Evolutionary conservation across 2,888 invertebrate genomes (phyloP).

Genomic region (Troilus luridus): DNA sequence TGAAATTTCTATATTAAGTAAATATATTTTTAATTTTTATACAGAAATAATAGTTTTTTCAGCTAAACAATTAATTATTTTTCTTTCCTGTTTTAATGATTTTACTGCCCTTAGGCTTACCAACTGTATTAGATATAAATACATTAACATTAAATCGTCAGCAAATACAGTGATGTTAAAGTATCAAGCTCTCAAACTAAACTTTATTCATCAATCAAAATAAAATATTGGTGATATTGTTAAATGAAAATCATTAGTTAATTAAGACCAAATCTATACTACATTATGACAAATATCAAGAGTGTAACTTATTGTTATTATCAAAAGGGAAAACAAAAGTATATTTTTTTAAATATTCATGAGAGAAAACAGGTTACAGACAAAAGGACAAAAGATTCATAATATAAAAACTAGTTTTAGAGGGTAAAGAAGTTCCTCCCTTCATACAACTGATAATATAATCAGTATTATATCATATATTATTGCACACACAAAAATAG

Average conservation of each 20-base stretch:
- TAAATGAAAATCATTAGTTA: not conserved
- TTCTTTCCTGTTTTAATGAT: not conserved
- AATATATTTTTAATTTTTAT: not conserved
- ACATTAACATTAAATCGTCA: not conserved
- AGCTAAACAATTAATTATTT: not conserved
- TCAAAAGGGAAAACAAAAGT: not conserved
- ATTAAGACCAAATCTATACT: not conserved
- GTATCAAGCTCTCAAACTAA: not conserved
- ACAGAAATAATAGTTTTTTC: not conserved
- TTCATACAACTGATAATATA: not conserved
- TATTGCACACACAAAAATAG: not conserved
- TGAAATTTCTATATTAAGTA: not conserved
- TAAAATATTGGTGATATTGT: not conserved
- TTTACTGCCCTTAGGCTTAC: not conserved
- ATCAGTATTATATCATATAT: not conserved
- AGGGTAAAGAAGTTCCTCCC: not conserved
- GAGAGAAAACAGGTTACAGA: constrained; percentile 46
- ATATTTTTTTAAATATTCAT: not conserved
- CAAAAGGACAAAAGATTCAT: constrained; percentile 1
- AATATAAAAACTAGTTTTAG: constrained; percentile 1
- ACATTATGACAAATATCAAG: not conserved
- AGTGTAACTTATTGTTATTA: not conserved
- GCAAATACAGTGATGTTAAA: not conserved
- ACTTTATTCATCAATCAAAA: not conserved
- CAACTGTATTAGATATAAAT: not conserved